These are phyloP conservation scores for Papilio protenor DNA, from an alignment of 2,888 invertebrate genomes.

Conservation along the genomic window DNA sequence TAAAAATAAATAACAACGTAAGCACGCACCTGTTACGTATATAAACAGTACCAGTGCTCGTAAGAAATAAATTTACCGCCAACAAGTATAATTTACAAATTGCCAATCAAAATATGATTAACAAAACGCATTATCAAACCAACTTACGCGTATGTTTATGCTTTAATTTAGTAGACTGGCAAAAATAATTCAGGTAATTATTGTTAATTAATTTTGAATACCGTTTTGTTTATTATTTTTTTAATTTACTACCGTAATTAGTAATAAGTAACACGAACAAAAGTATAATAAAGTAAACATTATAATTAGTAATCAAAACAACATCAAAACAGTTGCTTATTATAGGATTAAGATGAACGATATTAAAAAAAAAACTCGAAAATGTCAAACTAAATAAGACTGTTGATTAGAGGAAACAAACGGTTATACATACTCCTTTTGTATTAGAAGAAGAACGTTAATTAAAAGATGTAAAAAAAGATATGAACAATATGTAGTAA, in stretches of 20 bases:
- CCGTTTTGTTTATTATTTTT: neutral
- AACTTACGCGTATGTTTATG: neutral
- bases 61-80: conserved; percentile 1
- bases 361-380: neutral
- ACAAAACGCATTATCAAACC: neutral
- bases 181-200: neutral
- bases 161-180: neutral
- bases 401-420: neutral
- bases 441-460: too few relatives aligned
- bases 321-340: neutral
- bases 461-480: too few relatives aligned
- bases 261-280: neutral
- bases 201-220: neutral
- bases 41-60: conserved; percentile 21
- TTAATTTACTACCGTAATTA: neutral
- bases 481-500: too few relatives aligned
- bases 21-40: conserved; percentile 33
- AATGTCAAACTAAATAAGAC: neutral
- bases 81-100: conserved; percentile 6
- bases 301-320: neutral
- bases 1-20: conserved; percentile 39
- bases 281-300: neutral
- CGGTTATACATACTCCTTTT: neutral
- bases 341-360: neutral
- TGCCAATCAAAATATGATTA: conserved; percentile 13